These are phyloP conservation scores for Triplophysa siluroides DNA, from an alignment of 2,113 vertebrate species.

Conservation along the genomic window DNA sequence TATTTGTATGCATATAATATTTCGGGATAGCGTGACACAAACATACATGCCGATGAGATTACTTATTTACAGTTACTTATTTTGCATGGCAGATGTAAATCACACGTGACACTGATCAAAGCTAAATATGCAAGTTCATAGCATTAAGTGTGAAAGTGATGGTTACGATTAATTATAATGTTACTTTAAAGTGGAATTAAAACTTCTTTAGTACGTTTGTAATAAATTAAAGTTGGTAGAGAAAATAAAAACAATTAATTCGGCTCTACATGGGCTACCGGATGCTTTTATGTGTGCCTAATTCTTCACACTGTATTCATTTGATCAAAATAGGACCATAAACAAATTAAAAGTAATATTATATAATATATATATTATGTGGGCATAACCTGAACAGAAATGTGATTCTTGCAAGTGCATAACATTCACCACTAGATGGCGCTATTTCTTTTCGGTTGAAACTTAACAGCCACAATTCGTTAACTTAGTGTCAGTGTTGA, in stretches of 20 bases:
- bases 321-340: too few relatives aligned
- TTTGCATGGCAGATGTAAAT: not conserved
- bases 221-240: too few relatives aligned
- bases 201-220: too few relatives aligned
- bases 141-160: not conserved
- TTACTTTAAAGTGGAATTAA: too few relatives aligned
- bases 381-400: not conserved
- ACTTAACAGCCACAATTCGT: not conserved
- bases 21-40: constrained; percentile 41
- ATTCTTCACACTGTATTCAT: too few relatives aligned
- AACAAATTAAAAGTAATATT: too few relatives aligned
- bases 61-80: not conserved
- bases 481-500: not conserved
- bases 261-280: too few relatives aligned
- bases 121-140: not conserved
- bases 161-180: not conserved
- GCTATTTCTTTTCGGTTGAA: constrained; percentile 25
- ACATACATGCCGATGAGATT: constrained; percentile 56
- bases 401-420: not conserved
- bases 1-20: not conserved
- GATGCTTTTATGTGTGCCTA: too few relatives aligned
- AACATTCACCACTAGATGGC: constrained; percentile 40
- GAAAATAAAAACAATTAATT: too few relatives aligned
- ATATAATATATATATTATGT: too few relatives aligned
- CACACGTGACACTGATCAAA: not conserved